Base-by-base conservation (phyloP, 2,113 vertebrate species). In the Microtus ochrogaster region DNA sequence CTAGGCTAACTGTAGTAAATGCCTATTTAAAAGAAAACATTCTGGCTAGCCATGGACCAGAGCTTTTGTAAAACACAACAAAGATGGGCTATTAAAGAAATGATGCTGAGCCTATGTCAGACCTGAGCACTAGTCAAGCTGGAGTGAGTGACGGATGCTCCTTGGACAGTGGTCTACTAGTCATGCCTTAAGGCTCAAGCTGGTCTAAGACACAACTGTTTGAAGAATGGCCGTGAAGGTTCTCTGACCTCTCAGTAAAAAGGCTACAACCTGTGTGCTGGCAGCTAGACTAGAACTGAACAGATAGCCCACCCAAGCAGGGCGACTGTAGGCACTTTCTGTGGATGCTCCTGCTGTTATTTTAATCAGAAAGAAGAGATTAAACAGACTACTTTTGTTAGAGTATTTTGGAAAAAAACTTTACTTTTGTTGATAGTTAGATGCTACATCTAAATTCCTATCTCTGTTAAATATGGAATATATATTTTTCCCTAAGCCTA, bases 381-480 rank as follows among this genome's bases (percentile, higher is more conserved):
- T 13, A 95, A 70, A 89, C 4, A 84, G 28, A 76, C 73, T 41
- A 76, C 17, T 84, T 85, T 65, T 52, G 30, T 41, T 81, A 63
- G 55, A 81, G 13, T 41, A 66, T 95, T 72, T 47, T 65, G 63
- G 72, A 47, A 85, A 85, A 85, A 76, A 89, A 55, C 49, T 90
- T 88, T 41, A 68, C 10, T 81, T 22, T 73, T 85, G n/a, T 58
- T 89, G 22, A 47, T 88, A 49, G 49, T 49, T 49, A 77, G 21
- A n/a, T n/a, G 36, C 22, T 85, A 55, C 17, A 85, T 89, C 65
- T 91, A 49, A 89, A 94, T 76, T 78, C 33, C 61, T 13, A 5
- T 33, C 26, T 86, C 47, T 85, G 24, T 52, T 96, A 91, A 79
- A 36, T 44, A 65, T 8, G 66, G 22, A 94, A 55, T 74, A 87